phyloP scores from a whole-genome alignment of 2,797 vertebrate genomes.

The Chiloscyllium punctatum region DNA sequence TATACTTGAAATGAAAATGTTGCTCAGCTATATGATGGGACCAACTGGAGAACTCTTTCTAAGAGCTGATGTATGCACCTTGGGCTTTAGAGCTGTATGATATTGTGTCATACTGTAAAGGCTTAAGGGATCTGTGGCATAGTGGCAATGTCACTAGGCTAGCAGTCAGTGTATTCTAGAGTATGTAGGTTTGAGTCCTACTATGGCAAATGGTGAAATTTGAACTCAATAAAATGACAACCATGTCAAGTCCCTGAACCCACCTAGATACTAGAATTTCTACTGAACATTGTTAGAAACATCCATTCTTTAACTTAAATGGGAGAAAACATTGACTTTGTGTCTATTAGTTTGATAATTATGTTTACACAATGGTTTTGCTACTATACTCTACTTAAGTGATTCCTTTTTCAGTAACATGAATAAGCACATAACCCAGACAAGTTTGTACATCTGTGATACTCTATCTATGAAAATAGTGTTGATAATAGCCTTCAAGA shows the following conservation, averaged over 20 bases:
- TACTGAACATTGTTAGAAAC: background rate
- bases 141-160: too few relatives aligned
- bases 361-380: background rate
- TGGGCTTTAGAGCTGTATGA: background rate
- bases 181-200: too few relatives aligned
- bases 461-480: too few relatives aligned
- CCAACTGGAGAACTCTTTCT: background rate
- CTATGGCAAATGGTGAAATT: too few relatives aligned
- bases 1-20: background rate
- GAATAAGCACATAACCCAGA: too few relatives aligned
- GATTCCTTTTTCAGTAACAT: too few relatives aligned
- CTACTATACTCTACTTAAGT: background rate
- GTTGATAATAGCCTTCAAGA: too few relatives aligned
- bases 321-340: background rate
- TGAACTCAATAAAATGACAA: too few relatives aligned
- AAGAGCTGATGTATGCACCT: background rate
- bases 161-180: too few relatives aligned
- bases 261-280: background rate
- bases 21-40: background rate
- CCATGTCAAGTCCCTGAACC: too few relatives aligned
- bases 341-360: background rate
- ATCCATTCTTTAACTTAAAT: background rate
- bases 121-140: too few relatives aligned
- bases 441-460: too few relatives aligned
- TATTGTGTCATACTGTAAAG: background rate